Evolutionary conservation across 2,797 vertebrate genomes (phyloP).

Genomic region (Pempheris klunzingeri): DNA sequence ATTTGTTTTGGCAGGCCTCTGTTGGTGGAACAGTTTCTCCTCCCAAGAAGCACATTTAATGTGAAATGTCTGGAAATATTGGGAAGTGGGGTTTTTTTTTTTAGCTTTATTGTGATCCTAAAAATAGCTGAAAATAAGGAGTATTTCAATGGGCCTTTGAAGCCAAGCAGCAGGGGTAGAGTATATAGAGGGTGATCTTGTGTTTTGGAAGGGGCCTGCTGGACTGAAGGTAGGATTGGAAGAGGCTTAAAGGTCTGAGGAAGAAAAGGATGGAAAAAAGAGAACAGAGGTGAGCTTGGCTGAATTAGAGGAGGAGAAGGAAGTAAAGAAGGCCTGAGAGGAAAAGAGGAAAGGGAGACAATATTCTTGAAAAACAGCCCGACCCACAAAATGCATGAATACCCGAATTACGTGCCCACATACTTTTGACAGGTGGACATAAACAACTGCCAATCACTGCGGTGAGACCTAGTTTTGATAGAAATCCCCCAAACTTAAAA

Average conservation of each 20-base stretch:
- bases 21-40: constrained; percentile 71
- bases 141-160: constrained; percentile 51
- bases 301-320: background rate
- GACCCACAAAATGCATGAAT: no score
- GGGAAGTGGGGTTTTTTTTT: constrained; percentile 38
- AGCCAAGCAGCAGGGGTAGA: constrained; percentile 36
- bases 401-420: no score
- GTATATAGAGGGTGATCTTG: constrained; percentile 19
- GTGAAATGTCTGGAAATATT: constrained; percentile 79
- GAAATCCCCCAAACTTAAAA: no score
- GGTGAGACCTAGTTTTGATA: no score
- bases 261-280: constrained; percentile 21
- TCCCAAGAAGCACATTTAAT: constrained; percentile 78
- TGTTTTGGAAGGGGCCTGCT: constrained; percentile 55
- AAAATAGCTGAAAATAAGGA: constrained; percentile 77
- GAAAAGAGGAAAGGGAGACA: background rate
- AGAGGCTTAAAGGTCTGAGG: constrained; percentile 36
- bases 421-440: no score
- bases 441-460: no score
- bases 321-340: background rate
- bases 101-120: constrained; percentile 82
- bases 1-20: constrained; percentile 73
- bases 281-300: constrained; percentile 1
- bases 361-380: no score
- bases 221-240: constrained; percentile 48